Base-by-base conservation (phyloP, 2,888 invertebrate genomes). In the Erannis defoliaria region DNA sequence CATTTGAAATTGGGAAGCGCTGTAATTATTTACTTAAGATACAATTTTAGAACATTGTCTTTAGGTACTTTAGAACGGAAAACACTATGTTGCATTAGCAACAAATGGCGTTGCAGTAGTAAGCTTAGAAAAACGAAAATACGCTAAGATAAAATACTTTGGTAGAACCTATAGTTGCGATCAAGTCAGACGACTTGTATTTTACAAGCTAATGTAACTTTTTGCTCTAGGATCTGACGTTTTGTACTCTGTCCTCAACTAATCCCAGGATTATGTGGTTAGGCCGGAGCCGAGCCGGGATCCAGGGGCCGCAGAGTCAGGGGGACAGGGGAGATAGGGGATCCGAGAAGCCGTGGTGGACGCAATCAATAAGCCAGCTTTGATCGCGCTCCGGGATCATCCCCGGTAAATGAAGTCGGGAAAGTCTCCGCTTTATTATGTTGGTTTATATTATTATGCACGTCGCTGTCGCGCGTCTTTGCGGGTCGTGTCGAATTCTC, bases 371-470 rank as follows among this genome's bases (percentile, higher is more conserved):
- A 80, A 81, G 74, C 75, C 72, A 70, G 71, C 72, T 68, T 69
- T 73, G 76, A 77, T 76, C 78, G 75, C 68, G 71, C 74, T 75
- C 70, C 66, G 69, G 76, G 81, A 77, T 82, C 78, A 85, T 81
- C 81, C 80, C 74, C 76, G 82, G 78, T 82, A 84, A 86, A 86
- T 86, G 79, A 87, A 81, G 70, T 72, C 70, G 42, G 50, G 56
- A 33, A 55, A 64, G 54, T 67, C 64, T 67, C 29, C 26, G 9
- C 5, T 66, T 64, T 43, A 54, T 43, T n/a, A n/a, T n/a, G n/a
- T n/a, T n/a, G n/a, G n/a, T n/a, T n/a, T n/a, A n/a, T n/a, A n/a
- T n/a, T n/a, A n/a, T n/a, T 42, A 42, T 53, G 53, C 42, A 14
- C 18, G 5, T 23, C 14, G 14, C 19, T 21, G 5, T 23, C 6